phyloP scores from a whole-genome alignment of 2,888 invertebrate genomes.

The Perizoma flavofasciatum region DNA sequence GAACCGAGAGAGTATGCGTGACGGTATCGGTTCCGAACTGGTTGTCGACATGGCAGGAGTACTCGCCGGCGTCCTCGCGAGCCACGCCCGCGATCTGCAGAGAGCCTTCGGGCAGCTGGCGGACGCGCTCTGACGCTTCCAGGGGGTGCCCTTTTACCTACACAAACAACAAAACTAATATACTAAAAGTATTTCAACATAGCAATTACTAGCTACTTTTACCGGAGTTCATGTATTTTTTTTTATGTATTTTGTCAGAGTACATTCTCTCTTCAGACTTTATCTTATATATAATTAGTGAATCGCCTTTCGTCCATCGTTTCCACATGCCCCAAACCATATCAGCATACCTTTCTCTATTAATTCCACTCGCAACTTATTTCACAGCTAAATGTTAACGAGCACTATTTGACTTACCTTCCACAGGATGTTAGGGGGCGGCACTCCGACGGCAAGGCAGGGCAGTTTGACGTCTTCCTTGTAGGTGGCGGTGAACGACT shows the following conservation, averaged over 20 bases:
- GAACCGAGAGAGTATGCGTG: conserved; percentile 94
- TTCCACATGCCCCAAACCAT: too few species aligned
- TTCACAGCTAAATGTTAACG: too few species aligned
- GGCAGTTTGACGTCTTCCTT: conserved; percentile 96
- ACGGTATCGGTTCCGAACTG: conserved; percentile 96
- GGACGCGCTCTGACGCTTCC: conserved; percentile 91
- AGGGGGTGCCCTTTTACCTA: conserved; percentile 90
- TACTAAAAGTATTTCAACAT: neutral
- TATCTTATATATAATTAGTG: too few species aligned
- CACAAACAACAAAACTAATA: conserved; percentile 3
- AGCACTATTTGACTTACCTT: conserved; percentile 74
- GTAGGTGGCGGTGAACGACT: conserved; percentile 95
- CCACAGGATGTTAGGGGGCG: conserved; percentile 95
- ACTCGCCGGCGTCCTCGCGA: conserved; percentile 96
- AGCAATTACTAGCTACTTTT: too few species aligned
- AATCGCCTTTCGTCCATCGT: too few species aligned
- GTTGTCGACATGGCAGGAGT: conserved; percentile 96
- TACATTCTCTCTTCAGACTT: too few species aligned
- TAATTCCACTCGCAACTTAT: too few species aligned
- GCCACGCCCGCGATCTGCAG: conserved; percentile 95
- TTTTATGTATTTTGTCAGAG: too few species aligned
- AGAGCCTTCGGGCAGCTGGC: conserved; percentile 94
- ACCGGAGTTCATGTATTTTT: too few species aligned
- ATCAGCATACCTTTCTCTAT: too few species aligned
- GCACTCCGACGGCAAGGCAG: conserved; percentile 96